Evolutionary conservation across 2,888 invertebrate species (phyloP), one percentile per base, ranked within the genome.

Genomic region (Epiperipatus broadwayi): DNA sequence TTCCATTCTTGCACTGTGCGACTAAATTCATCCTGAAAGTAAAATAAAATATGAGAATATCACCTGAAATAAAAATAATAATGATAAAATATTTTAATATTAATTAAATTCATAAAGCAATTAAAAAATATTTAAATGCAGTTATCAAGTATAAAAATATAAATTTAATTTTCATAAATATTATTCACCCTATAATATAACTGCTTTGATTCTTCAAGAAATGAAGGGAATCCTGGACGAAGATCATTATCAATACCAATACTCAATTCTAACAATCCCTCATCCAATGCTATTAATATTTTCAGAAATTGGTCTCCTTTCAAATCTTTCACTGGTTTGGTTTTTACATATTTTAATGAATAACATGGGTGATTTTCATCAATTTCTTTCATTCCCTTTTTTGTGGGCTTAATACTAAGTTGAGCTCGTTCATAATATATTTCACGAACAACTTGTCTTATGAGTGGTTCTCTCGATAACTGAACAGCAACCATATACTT

Each of bases 1-100:
- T 97, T 97, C 97, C 97, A 97, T 49, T 87, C 85, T 56, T 89
- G 78, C 0, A 85, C 85, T 46, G 76, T 75, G 48, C 80, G 80
- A 48, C 85, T 85, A 59, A 87, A 93, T 58, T 91, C 91, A 60
- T 93, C 93, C 70, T 75, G 39, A 27, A 32, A 22, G 16, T n/a
- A n/a, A 35, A 19, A 10, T 7, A 8, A 8, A 35, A 21, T 8
- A 10, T 3, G 33, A 12, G 20, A 21, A n/a, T 45, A 39, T 2
- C 43, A 12, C 14, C 18, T 20, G 7, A 30, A 18, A 27, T 22
- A 22, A 12, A 19, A 37, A n/a, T 18, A 21, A 38, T 29, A 28
- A 34, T 5, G 12, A 4, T 1, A n/a, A 20, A 19, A 21, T 16
- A 19, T 14, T 15, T 15, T 8, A 12, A 18, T 18, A 8, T 10